phyloP scores from a whole-genome alignment of 2,113 vertebrate species.

The Panurus biarmicus region DNA sequence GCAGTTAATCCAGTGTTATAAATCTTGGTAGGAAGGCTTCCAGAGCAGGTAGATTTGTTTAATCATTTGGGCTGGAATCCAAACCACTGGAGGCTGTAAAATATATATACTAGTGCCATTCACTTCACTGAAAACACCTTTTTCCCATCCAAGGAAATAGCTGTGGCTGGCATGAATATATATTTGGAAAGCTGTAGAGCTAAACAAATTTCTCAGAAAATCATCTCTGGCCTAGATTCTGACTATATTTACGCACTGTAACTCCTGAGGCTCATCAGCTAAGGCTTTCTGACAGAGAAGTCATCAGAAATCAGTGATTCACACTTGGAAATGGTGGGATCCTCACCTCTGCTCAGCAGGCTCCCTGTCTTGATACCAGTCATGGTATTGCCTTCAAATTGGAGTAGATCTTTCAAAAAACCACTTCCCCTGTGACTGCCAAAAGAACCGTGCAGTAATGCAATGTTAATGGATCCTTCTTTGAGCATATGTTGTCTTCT shows the following conservation, averaged over 20 bases:
- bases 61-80: constrained; percentile 49
- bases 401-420: not conserved
- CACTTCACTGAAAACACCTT: constrained; percentile 43
- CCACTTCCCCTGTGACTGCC: not conserved
- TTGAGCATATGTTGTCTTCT: not conserved
- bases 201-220: constrained; percentile 40
- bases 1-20: constrained; percentile 42
- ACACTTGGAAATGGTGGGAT: not conserved
- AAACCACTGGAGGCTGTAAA: constrained; percentile 47
- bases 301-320: not conserved
- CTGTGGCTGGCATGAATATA: constrained; percentile 51
- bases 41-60: constrained; percentile 59
- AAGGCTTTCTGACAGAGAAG: not conserved
- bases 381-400: not conserved
- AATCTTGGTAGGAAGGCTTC: constrained; percentile 22
- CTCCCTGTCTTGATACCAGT: not conserved
- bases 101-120: constrained; percentile 38
- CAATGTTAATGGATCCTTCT: not conserved
- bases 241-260: not conserved
- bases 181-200: constrained; percentile 43
- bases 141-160: constrained; percentile 55
- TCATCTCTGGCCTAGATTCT: constrained; percentile 11
- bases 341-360: not conserved
- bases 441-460: not conserved
- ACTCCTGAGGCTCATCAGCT: not conserved